These are phyloP conservation scores for Gavialis gangeticus DNA, from an alignment of 2,113 vertebrate species.

Conservation along the genomic window DNA sequence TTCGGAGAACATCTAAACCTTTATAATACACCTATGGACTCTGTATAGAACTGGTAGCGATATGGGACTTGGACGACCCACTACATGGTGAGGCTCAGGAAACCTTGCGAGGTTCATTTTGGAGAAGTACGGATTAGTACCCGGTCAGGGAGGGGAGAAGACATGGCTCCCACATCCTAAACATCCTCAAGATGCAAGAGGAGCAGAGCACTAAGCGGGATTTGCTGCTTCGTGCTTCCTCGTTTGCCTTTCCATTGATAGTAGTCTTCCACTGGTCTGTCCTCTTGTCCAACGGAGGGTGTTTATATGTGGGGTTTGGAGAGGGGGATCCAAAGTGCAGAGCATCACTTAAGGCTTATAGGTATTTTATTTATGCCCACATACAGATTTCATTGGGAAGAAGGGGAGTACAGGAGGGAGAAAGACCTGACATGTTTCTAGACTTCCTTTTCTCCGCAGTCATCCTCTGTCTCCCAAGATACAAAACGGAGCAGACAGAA, in stretches of 20 bases:
- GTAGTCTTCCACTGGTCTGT: fast-evolving
- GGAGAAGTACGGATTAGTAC: neutral
- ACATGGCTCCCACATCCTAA: fast-evolving
- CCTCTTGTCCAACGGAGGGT: neutral
- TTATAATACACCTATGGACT: neutral
- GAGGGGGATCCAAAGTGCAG: neutral
- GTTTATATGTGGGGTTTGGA: fast-evolving
- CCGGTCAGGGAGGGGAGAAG: neutral
- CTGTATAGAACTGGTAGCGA: neutral
- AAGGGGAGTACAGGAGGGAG: neutral
- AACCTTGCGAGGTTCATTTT: neutral
- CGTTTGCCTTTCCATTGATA: neutral
- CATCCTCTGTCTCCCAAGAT: neutral
- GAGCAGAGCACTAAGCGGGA: neutral
- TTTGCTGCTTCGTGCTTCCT: neutral
- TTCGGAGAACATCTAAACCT: neutral
- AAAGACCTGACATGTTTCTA: neutral
- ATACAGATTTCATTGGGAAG: neutral
- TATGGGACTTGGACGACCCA: no score
- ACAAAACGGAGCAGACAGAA: neutral
- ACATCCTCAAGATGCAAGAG: neutral
- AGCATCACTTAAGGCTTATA: neutral
- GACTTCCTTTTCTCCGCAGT: constrained; percentile 6
- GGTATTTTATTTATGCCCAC: neutral
- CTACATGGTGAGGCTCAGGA: neutral